Percentiles rank a stretch among this genome's conserved stretches.
Evolutionary conservation across 2,113 vertebrate genomes (phyloP).

Genomic region (Pluvianellus socialis): DNA sequence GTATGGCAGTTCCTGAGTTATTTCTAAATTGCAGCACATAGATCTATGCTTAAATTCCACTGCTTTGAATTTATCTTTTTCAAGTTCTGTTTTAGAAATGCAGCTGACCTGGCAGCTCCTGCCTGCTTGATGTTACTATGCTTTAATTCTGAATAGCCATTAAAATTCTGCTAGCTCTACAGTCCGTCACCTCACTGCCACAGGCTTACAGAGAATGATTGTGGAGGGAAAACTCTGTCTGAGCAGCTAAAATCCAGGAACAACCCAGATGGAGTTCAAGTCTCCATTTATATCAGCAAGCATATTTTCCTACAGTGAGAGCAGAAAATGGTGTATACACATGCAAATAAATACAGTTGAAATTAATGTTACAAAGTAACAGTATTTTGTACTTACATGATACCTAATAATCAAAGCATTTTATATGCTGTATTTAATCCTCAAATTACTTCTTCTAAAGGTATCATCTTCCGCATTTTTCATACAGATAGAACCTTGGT

Average conservation of each 20-base stretch:
- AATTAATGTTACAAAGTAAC: neutral
- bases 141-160: slow-evolving; percentile 54
- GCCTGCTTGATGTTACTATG: slow-evolving; percentile 44
- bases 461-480: neutral
- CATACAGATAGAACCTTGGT: neutral
- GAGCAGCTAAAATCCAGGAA: neutral
- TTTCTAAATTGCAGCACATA: slow-evolving; percentile 30
- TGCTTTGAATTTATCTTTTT: slow-evolving; percentile 57
- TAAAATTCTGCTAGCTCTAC: slow-evolving; percentile 51
- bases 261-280: neutral
- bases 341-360: neutral
- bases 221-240: neutral
- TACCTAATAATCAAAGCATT: neutral
- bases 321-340: neutral
- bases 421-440: neutral
- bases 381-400: neutral
- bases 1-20: neutral
- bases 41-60: slow-evolving; percentile 11
- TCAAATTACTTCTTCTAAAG: neutral
- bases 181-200: slow-evolving; percentile 12
- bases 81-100: slow-evolving; percentile 51
- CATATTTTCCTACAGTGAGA: neutral
- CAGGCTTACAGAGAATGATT: neutral
- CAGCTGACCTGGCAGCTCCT: slow-evolving; percentile 46
- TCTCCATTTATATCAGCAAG: neutral